Evolutionary conservation across 2,797 vertebrate species (phyloP).

Genomic region (Tympanoctomys barrerae): DNA sequence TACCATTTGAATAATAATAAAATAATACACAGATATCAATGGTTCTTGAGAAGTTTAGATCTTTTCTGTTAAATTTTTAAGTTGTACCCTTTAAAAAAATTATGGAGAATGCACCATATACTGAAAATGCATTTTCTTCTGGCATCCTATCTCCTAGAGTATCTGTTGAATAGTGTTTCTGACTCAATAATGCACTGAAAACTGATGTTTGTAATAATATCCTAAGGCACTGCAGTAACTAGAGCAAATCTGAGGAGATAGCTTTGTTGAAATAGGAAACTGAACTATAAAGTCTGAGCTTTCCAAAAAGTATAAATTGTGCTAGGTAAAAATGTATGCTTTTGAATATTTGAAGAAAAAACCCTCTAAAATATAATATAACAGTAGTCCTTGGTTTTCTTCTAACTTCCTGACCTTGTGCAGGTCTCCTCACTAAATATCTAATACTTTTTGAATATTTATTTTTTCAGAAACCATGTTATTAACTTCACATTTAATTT

Average conservation of each 20-base stretch:
- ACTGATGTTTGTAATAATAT: background rate
- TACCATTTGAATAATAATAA: background rate
- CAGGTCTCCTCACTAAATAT: background rate
- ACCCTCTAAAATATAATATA: background rate
- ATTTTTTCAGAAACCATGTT: background rate
- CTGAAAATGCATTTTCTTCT: background rate
- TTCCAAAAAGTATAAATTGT: background rate
- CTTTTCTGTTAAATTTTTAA: background rate
- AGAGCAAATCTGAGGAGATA: background rate
- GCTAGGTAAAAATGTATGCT: background rate
- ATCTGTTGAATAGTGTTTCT: constrained; percentile 30
- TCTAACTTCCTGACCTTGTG: background rate
- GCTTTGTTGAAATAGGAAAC: background rate
- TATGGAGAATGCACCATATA: background rate
- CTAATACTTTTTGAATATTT: background rate
- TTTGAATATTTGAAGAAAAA: constrained; percentile 28
- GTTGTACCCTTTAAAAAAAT: background rate
- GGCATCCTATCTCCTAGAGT: background rate
- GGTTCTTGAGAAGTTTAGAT: background rate
- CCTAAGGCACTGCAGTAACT: background rate
- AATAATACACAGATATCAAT: background rate
- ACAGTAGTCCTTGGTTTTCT: background rate
- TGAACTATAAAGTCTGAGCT: background rate
- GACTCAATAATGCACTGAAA: background rate
- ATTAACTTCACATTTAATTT: constrained; percentile 4